These are phyloP conservation scores for Heliocidaris erythrogramma DNA, from an alignment of 35 echinoderm and acorn worm species.

Conservation along the genomic window DNA sequence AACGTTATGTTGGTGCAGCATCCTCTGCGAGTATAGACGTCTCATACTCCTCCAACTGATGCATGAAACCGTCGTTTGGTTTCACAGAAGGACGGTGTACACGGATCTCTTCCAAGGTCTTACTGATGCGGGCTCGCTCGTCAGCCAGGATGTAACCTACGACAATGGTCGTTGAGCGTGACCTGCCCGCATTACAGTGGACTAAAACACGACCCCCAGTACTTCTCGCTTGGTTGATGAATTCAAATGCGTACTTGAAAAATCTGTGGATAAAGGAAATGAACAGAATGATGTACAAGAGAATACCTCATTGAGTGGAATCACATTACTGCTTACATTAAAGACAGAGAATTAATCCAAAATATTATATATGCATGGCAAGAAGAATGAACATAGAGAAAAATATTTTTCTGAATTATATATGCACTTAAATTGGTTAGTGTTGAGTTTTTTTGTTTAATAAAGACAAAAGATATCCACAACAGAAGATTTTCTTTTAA, in stretches of 20 bases:
- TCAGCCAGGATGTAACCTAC: constrained; percentile 68
- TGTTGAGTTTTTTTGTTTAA: too few species aligned
- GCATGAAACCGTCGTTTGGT: constrained; percentile 87
- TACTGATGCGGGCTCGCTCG: constrained; percentile 54
- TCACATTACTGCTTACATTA: too few species aligned
- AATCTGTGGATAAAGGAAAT: background rate
- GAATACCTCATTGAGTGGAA: too few species aligned
- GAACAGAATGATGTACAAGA: too few species aligned
- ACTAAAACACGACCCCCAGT: constrained; percentile 63
- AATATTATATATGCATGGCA: too few species aligned
- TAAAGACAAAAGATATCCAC: too few species aligned
- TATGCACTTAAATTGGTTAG: too few species aligned
- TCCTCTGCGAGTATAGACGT: background rate
- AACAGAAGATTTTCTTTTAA: too few species aligned
- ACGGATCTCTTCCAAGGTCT: constrained; percentile 53
- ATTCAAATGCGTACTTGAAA: constrained; percentile 57
- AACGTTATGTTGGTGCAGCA: background rate
- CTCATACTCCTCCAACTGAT: constrained; percentile 60
- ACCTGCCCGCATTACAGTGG: constrained; percentile 90
- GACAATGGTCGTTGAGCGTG: constrained; percentile 68
- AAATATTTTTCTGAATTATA: too few species aligned
- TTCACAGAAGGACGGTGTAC: constrained; percentile 51
- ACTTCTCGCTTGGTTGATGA: constrained; percentile 64
- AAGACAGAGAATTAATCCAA: too few species aligned
- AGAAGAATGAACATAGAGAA: too few species aligned